Conservation (phyloP, 1,140 invertebrate genomes). For the Homarus americanus region DNA sequence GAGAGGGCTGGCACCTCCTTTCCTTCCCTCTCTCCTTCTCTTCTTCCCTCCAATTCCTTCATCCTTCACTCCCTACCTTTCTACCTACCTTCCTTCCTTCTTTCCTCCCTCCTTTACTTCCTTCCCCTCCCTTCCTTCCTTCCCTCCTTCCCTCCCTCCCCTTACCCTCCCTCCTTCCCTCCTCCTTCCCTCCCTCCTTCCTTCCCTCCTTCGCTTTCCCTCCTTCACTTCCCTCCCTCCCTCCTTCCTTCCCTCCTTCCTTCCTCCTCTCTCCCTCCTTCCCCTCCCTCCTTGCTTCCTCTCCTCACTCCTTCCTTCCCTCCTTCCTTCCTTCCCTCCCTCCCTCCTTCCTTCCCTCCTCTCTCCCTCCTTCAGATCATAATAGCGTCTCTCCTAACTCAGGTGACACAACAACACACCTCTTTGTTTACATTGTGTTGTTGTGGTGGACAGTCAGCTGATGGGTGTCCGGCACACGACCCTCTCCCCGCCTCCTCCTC, state of each 20-base stretch:
- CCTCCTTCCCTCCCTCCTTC: background rate
- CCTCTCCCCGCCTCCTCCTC: too few species aligned
- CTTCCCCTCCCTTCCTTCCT: background rate
- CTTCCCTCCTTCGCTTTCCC: background rate
- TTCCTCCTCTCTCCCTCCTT: background rate
- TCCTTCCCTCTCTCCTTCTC: background rate
- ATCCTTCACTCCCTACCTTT: background rate
- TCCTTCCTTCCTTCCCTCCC: conserved; percentile 5
- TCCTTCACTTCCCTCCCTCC: background rate
- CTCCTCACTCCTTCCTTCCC: background rate
- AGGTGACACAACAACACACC: too few species aligned
- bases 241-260: background rate
- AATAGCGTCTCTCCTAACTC: background rate
- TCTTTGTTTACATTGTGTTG: too few species aligned
- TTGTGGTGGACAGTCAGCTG: too few species aligned
- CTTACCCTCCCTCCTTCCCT: background rate
- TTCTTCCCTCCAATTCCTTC: too few species aligned
- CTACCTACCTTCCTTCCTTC: background rate
- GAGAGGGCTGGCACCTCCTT: background rate
- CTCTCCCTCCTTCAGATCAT: conserved; percentile 3
- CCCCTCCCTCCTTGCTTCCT: background rate
- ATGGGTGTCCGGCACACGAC: too few species aligned
- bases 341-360: background rate
- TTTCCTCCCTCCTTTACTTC: background rate
- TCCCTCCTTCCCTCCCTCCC: background rate